These are phyloP conservation scores for Anthophora plumipes DNA, from an alignment of 2,888 invertebrate species.

Conservation along the genomic window DNA sequence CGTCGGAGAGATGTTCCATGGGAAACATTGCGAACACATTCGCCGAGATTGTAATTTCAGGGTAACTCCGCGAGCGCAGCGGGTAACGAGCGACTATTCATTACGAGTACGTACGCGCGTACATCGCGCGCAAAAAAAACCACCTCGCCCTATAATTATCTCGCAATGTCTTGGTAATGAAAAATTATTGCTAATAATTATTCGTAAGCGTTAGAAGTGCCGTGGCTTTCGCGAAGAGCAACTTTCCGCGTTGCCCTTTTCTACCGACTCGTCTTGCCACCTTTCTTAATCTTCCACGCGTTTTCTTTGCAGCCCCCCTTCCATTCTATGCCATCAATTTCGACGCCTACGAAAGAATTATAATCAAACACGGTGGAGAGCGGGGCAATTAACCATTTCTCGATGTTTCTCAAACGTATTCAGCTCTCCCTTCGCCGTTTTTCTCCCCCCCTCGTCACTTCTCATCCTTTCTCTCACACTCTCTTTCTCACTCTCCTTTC, in stretches of 20 bases:
- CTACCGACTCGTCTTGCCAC: background rate
- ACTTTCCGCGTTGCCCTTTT: slow-evolving; percentile 14
- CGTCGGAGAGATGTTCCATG: slow-evolving; percentile 36
- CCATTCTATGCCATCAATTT: slow-evolving; percentile 7
- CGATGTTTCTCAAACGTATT: slow-evolving; percentile 64
- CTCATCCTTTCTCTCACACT: too few relatives aligned
- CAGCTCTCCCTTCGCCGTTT: too few relatives aligned
- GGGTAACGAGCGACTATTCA: slow-evolving; percentile 69
- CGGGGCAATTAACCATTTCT: slow-evolving; percentile 66
- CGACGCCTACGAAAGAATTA: slow-evolving; percentile 63
- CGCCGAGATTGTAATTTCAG: slow-evolving; percentile 67
- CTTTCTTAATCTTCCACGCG: slow-evolving; percentile 40
- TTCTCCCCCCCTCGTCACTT: too few relatives aligned
- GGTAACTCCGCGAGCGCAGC: slow-evolving; percentile 54
- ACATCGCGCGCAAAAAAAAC: slow-evolving; percentile 33
- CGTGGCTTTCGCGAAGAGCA: slow-evolving; percentile 14
- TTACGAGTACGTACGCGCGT: slow-evolving; percentile 46
- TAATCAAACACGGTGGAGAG: slow-evolving; percentile 60
- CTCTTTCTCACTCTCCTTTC: slow-evolving; percentile 12
- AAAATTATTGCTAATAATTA: slow-evolving; percentile 72
- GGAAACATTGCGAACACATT: slow-evolving; percentile 59
- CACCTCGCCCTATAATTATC: slow-evolving; percentile 66
- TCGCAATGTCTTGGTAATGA: slow-evolving; percentile 62
- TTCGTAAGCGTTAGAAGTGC: slow-evolving; percentile 46
- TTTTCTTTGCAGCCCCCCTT: background rate